These are phyloP conservation scores for Octopus sinensis DNA, from an alignment of 1,140 invertebrate genomes.

Conservation along the genomic window DNA sequence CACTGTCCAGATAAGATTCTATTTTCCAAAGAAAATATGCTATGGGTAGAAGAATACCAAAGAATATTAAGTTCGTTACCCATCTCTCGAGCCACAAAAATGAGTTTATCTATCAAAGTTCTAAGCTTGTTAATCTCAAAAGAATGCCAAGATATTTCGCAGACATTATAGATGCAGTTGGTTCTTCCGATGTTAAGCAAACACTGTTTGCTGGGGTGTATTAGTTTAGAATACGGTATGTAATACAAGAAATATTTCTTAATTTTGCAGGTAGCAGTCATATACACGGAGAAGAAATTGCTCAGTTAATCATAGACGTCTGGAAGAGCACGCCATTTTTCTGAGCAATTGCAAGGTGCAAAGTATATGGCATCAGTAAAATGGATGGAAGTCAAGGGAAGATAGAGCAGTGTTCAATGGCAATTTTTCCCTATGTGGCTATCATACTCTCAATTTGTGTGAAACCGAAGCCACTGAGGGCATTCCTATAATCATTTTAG, in stretches of 20 bases:
- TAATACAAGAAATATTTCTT: not conserved
- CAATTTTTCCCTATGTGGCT: too few species aligned
- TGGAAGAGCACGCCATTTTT: too few species aligned
- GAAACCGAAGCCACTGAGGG: too few species aligned
- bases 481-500: too few species aligned
- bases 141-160: not conserved
- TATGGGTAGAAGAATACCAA: not conserved
- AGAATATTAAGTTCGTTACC: not conserved
- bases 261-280: not conserved
- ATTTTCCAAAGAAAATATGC: not conserved
- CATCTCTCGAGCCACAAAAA: not conserved
- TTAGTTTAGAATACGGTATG: not conserved
- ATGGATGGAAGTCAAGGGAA: too few species aligned
- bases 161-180: not conserved
- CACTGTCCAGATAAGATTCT: not conserved
- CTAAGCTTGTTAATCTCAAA: not conserved
- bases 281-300: not conserved
- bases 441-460: too few species aligned
- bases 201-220: not conserved
- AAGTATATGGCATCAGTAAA: too few species aligned
- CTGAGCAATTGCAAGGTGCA: too few species aligned
- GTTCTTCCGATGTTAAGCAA: not conserved
- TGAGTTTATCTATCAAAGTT: not conserved
- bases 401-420: too few species aligned
- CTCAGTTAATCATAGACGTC: too few species aligned